Base-by-base conservation (phyloP, 92 coral and sea anemone species). In the Phenganax marumi region DNA sequence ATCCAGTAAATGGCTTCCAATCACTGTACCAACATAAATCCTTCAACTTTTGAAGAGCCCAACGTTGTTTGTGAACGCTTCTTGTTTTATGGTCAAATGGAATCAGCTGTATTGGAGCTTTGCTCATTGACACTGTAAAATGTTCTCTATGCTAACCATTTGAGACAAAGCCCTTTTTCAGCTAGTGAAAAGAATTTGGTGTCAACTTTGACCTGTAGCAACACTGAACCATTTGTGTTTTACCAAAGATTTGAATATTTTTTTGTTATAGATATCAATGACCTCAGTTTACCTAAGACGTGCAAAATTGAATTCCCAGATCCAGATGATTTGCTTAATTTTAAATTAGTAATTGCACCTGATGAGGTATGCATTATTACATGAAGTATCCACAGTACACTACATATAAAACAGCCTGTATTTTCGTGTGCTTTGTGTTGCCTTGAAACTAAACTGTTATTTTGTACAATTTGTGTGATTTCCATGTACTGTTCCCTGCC, bases 221-320 rank as follows among this genome's bases (percentile, higher is more conserved):
- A 33, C 5, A 5, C 43, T 6, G 16, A n/a, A 2, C 25, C 11
- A 19, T 22, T 68, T 12, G n/a, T 26, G 52, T 65, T 50, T 52
- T 63, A 33, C 9, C 21, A 25, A 14, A n/a, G 0, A 12, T 49
- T 79, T 55, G 10, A 46, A 4, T 81, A 71, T 52, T 17, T 73
- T 78, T 82, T 43, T 83, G n/a, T n/a, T n/a, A n/a, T n/a, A 96
- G 98, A 96, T 89, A 87, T 96, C 61, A 88, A 85, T 56, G 98
- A 96, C 79, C 89, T 96, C 18, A 90, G 93, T 79, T 87, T 96
- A 43, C 98, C 98, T 72, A 92, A 92, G 81, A 96, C 98, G 57
- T 96, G 98, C 84, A 92, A 91, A 84, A 96, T 92, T 70, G 98
- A 92, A 54, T 96, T 96, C 58, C 97, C 98, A 47, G 98, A 96